Percentiles rank a stretch among this genome's conserved stretches.
These are phyloP conservation scores for Orchestia grillus DNA, from an alignment of 1,140 invertebrate species.

Conservation along the genomic window DNA sequence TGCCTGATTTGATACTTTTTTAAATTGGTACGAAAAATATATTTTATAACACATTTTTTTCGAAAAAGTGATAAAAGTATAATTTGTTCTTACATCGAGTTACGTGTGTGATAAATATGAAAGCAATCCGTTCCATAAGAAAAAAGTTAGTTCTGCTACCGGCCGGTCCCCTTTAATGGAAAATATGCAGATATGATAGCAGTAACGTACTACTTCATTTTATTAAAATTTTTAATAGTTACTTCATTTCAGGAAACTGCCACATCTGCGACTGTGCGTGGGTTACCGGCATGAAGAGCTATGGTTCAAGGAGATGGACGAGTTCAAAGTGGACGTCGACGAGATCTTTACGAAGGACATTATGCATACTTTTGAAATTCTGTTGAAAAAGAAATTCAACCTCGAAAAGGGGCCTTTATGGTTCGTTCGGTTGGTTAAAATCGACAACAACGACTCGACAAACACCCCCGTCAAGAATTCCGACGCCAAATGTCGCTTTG, in stretches of 20 bases:
- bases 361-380: constrained; percentile 60
- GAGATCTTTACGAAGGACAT: constrained; percentile 62
- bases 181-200: neutral
- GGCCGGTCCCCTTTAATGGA: neutral
- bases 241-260: constrained; percentile 63
- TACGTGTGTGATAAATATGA: too few relatives aligned
- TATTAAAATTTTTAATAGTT: neutral
- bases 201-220: neutral
- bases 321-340: constrained; percentile 65
- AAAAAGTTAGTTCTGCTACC: too few relatives aligned
- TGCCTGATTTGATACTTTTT: too few relatives aligned
- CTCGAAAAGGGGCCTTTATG: constrained; percentile 64
- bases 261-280: constrained; percentile 62
- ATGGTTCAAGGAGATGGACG: constrained; percentile 66
- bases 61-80: too few relatives aligned
- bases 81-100: too few relatives aligned
- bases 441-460: constrained; percentile 54
- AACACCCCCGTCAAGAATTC: constrained; percentile 58
- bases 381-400: constrained; percentile 61
- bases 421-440: constrained; percentile 62
- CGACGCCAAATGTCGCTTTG: constrained; percentile 64
- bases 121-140: too few relatives aligned
- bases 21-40: too few relatives aligned
- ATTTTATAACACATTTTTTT: too few relatives aligned
- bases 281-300: constrained; percentile 58